Conservation (phyloP, 2,113 vertebrate genomes). For the Thryonomys swinderianus region DNA sequence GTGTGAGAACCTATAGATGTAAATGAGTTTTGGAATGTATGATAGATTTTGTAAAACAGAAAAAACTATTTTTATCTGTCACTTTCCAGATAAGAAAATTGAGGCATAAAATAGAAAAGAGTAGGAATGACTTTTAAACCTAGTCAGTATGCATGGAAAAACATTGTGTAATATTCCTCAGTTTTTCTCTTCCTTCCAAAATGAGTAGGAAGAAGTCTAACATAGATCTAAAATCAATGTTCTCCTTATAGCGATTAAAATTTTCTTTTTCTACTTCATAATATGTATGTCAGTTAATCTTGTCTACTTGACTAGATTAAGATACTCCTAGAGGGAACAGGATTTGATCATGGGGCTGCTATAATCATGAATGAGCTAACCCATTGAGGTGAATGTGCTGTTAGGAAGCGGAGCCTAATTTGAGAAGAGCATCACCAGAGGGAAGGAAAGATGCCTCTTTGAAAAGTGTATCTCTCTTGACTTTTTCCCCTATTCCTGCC, state of each 20-base stretch:
- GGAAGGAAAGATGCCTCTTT: neutral
- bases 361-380: neutral
- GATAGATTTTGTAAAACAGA: too few relatives aligned
- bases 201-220: neutral
- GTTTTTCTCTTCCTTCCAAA: neutral
- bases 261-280: neutral
- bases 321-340: too few relatives aligned
- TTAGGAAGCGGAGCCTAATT: neutral
- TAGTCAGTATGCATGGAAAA: neutral
- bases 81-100: slow-evolving; percentile 29
- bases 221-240: neutral
- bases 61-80: neutral
- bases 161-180: neutral
- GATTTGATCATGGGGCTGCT: neutral
- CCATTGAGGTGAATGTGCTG: neutral
- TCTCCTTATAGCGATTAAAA: neutral
- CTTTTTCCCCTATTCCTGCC: neutral
- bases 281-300: neutral
- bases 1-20: too few relatives aligned
- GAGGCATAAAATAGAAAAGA: neutral
- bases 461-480: neutral
- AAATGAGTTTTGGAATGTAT: too few relatives aligned
- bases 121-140: neutral
- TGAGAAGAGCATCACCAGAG: neutral
- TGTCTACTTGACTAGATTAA: too few relatives aligned